Evolutionary conservation across 2,797 vertebrate genomes (phyloP).

Genomic region (Poecilia velifera): DNA sequence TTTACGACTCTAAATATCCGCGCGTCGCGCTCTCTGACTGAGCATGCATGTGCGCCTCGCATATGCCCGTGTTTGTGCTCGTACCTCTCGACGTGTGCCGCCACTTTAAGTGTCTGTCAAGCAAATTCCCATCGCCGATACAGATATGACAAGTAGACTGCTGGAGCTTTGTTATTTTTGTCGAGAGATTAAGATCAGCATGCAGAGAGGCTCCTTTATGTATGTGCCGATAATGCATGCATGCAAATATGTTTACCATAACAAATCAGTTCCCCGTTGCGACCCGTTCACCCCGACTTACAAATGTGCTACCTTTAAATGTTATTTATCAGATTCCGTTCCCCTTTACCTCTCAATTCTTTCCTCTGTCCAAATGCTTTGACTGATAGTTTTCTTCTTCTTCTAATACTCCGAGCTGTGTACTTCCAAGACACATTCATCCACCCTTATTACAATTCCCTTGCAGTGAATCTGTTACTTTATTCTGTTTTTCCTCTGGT

Average conservation of each 20-base stretch:
- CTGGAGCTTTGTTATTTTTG: slow-evolving; percentile 77
- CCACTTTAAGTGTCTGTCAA: slow-evolving; percentile 67
- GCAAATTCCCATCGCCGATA: slow-evolving; percentile 44
- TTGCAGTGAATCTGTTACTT: slow-evolving; percentile 60
- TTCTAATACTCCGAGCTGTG: slow-evolving; percentile 58
- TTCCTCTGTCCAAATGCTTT: slow-evolving; percentile 58
- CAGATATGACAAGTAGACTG: slow-evolving; percentile 64
- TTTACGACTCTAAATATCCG: slow-evolving; percentile 74
- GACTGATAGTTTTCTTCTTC: slow-evolving; percentile 49
- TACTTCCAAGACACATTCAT: slow-evolving; percentile 61
- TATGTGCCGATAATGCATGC: slow-evolving; percentile 72
- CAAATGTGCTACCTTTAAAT: slow-evolving; percentile 38
- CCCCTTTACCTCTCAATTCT: slow-evolving; percentile 49
- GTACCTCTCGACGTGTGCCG: slow-evolving; percentile 33
- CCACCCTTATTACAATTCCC: slow-evolving; percentile 71
- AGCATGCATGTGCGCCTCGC: slow-evolving; percentile 31
- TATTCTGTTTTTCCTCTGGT: slow-evolving; percentile 69
- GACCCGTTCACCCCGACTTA: slow-evolving; percentile 52
- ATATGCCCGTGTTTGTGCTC: slow-evolving; percentile 51
- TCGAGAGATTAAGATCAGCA: slow-evolving; percentile 69
- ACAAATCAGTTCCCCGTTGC: slow-evolving; percentile 61
- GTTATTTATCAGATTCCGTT: slow-evolving; percentile 64
- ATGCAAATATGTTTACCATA: slow-evolving; percentile 68
- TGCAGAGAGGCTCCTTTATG: slow-evolving; percentile 57
- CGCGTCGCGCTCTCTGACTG: slow-evolving; percentile 51